Percentiles rank a stretch among this genome's conserved stretches.
phyloP scores from a whole-genome alignment of 2,797 vertebrate genomes.

The Austrolebias charrua region DNA sequence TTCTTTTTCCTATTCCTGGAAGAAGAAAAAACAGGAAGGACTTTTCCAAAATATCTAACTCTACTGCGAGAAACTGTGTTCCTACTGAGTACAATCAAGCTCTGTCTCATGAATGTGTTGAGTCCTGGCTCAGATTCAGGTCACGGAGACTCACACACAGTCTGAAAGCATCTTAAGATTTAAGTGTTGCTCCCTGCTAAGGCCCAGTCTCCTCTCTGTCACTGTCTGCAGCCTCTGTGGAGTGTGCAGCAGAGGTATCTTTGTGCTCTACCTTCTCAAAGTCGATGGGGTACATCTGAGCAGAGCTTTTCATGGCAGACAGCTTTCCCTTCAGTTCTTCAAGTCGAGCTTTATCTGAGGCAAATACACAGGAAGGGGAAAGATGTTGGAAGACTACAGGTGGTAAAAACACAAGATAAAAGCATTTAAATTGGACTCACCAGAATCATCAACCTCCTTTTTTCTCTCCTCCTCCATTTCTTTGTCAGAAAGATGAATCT shows the following conservation, averaged over 20 bases:
- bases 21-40: constrained; percentile 15
- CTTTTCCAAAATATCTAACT: constrained; percentile 24
- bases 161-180: constrained; percentile 43
- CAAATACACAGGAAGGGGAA: constrained; percentile 26
- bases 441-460: constrained; percentile 43
- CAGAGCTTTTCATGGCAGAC: constrained; percentile 40
- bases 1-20: constrained; percentile 16
- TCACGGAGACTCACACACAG: constrained; percentile 35
- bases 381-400: neutral
- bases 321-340: constrained; percentile 69
- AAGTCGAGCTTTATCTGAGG: constrained; percentile 66
- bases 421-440: constrained; percentile 63
- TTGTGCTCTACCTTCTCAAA: constrained; percentile 87
- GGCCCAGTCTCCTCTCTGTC: constrained; percentile 49
- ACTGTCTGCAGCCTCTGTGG: constrained; percentile 53
- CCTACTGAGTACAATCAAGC: constrained; percentile 40
- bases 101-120: constrained; percentile 40
- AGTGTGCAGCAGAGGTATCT: constrained; percentile 31
- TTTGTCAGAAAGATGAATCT: constrained; percentile 69
- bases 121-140: constrained; percentile 40
- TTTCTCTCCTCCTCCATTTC: constrained; percentile 63
- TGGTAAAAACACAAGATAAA: neutral
- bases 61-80: neutral
- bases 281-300: constrained; percentile 78
- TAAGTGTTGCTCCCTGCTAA: constrained; percentile 49